Evolutionary conservation across 2,113 vertebrate species (phyloP).

Genomic region (Amblyopsis rosae): DNA sequence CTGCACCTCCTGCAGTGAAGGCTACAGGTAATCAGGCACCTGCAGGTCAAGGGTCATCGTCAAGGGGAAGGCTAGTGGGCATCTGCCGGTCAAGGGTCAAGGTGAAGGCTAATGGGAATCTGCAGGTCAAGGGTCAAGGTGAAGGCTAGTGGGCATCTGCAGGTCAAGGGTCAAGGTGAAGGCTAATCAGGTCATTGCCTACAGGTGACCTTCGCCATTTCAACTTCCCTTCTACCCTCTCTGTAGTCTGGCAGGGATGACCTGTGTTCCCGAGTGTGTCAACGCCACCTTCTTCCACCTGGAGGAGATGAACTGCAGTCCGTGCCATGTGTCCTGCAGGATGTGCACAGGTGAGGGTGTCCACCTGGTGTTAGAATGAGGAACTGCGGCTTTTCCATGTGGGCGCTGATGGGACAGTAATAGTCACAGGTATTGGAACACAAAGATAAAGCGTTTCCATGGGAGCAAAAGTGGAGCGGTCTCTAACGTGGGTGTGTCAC

Average conservation of each 20-base stretch:
- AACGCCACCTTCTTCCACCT: slow-evolving; percentile 83
- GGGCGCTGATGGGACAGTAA: no score
- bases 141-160: neutral
- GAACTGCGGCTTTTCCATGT: no score
- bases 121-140: neutral
- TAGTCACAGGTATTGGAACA: no score
- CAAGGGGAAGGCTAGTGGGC: neutral
- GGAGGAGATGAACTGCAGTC: slow-evolving; percentile 80
- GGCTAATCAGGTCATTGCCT: neutral
- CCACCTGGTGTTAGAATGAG: neutral
- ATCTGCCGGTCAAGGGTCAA: neutral
- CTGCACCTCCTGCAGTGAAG: slow-evolving; percentile 84
- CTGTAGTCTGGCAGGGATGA: slow-evolving; percentile 83
- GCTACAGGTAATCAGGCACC: slow-evolving; percentile 80
- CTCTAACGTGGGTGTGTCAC: no score
- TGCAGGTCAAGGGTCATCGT: neutral
- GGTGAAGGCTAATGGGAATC: neutral
- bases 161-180: neutral
- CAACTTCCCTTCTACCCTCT: neutral
- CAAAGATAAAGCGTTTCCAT: no score
- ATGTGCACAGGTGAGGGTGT: slow-evolving; percentile 81
- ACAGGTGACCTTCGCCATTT: neutral
- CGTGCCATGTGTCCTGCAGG: slow-evolving; percentile 79
- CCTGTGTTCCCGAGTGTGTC: slow-evolving; percentile 84
- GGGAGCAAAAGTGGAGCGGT: no score